Base-by-base conservation (phyloP, 2,113 vertebrate species). In the Leptodactylus fuscus region DNA sequence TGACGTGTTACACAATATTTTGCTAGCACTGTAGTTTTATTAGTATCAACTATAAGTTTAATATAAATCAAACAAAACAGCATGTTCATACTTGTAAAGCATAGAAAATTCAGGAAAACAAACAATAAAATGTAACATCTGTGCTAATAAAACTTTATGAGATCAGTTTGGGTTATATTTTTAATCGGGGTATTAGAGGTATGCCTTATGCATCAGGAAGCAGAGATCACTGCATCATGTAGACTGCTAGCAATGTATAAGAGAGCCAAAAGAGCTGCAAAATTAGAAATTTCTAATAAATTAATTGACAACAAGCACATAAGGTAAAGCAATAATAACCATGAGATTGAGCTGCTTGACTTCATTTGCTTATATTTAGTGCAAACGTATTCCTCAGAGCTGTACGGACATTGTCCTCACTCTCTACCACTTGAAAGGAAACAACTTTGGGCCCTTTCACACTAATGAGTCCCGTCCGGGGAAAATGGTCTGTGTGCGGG, bases 61-160 rank as follows among this genome's bases (percentile, higher is more conserved):
- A 18, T 67, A 34, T 69, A 69, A 38, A 22, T 22, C 18, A 69
- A 69, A 69, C 32, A 38, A 38, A 38, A 38, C 7, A 69, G 22
- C 16, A 8, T 36, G 65, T 10, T 69, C 34, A 69, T 38, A 11
- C 65, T 69, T 38, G 65, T 69, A 69, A 69, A 69, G 38, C 7
- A 38, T 36, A 11, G 6, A 69, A 22, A 34, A 22, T 69, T 36
- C 65, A 69, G 32, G 32, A 36, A 38, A 69, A 38, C 65, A 69
- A 38, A 38, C 65, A 36, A 69, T 69, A 22, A 69, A 38, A 69
- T 22, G 18, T 69, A 69, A 69, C 65, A 69, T 34, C 65, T 69
- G 32, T 69, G 16, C 8, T 69, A 69, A 38, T 69, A 69, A 69
- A 36, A 69, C 29, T 69, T 69, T 69, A 69, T 38, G 32, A 38